Base-by-base conservation (phyloP, 1,140 invertebrate genomes). In the Ceratoteleas bidentatus region DNA sequence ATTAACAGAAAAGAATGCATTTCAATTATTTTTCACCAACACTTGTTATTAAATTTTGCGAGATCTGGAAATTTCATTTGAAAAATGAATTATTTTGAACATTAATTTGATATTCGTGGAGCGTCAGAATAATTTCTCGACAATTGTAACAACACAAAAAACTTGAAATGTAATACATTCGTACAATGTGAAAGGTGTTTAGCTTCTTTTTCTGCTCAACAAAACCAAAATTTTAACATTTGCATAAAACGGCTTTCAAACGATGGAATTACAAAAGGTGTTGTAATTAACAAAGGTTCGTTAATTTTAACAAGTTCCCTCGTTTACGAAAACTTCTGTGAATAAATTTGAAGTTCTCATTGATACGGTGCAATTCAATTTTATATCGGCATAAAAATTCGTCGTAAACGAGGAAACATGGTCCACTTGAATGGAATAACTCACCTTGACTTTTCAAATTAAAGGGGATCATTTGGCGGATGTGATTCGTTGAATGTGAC, bases 361-460 rank as follows among this genome's bases (percentile, higher is more conserved):
- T 60, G 56, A 70, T 60, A 60, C 36, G 36, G 14, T 10, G 66
- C 7, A 40, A 70, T 70, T 60, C 43, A 70, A 70, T 70, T 70
- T 70, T 70, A 60, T 43, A 70, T 70, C 56, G 34, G 13, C 47
- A 70, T 70, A 66, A 70, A 70, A 70, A 70, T 60, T 36, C 34
- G 34, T n/a, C 56, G 15, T 60, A 60, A 60, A 70, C 54, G 43
- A 52, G 36, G 45, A 70, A 60, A 60, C 60, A 60, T 60, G 36
- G 56, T 60, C 15, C 66, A 70, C 47, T 58, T 70, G 47, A 58
- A 60, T 60, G 36, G n/a, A 60, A 70, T 52, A 70, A 70, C 43
- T 69, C 47, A 60, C 66, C 43, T 70, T 60, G 66, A 58, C 54
- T 70, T 60, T 70, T 70, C 34, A 60, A 58, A 70, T 70, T 60